Conservation (phyloP, 2,888 invertebrate genomes). For the Sympetrum striolatum region DNA sequence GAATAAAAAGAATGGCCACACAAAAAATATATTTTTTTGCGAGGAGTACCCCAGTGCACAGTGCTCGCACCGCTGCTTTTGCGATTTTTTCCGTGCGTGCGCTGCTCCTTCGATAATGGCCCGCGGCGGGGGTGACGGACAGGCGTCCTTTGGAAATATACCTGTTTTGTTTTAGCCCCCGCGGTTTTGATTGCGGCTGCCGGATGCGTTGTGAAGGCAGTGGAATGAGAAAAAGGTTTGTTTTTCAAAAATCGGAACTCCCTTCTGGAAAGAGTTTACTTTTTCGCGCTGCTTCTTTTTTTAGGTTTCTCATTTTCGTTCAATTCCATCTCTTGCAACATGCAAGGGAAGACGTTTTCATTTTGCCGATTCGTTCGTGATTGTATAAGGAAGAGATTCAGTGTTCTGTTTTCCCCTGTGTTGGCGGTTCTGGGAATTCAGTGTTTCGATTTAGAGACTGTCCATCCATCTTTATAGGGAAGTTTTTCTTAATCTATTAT, state of each 20-base stretch:
- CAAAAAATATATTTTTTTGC: not conserved
- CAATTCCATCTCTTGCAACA: not conserved
- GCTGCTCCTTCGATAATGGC: not conserved
- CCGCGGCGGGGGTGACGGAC: not conserved
- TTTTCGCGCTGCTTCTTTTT: not conserved
- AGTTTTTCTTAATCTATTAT: too few relatives aligned
- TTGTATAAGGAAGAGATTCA: not conserved
- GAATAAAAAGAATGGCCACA: too few relatives aligned
- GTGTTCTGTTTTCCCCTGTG: too few relatives aligned
- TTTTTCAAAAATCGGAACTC: not conserved
- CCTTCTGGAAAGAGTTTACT: not conserved
- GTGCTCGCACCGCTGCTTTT: not conserved
- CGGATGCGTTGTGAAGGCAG: not conserved
- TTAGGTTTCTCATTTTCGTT: not conserved
- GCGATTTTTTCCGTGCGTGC: not conserved
- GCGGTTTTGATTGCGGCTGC: not conserved
- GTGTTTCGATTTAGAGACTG: too few relatives aligned
- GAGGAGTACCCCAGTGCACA: not conserved
- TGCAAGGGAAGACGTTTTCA: not conserved
- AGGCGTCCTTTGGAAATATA: not conserved
- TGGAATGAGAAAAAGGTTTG: not conserved
- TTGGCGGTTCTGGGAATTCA: too few relatives aligned
- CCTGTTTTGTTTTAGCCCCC: not conserved
- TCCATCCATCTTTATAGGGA: too few relatives aligned
- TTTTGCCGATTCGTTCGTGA: not conserved